phyloP scores from a whole-genome alignment of 2,888 invertebrate species.

The Spicauda simplicius region DNA sequence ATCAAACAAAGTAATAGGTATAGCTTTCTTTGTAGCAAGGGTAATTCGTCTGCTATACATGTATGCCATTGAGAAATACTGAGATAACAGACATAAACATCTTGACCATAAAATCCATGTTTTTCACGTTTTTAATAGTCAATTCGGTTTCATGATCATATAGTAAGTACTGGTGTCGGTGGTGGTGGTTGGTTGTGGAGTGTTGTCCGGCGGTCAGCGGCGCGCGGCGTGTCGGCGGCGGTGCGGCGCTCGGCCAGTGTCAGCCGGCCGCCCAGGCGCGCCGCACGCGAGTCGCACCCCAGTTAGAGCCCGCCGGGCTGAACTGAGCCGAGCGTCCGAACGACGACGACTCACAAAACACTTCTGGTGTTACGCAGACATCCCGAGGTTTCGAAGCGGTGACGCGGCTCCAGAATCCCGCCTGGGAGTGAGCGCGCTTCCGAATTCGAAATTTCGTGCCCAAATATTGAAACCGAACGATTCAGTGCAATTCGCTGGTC shows the following conservation, averaged over 20 bases:
- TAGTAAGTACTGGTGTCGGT: not conserved
- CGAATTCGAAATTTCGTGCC: conserved; percentile 33
- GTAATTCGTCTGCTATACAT: not conserved
- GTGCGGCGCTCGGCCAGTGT: conserved; percentile 50
- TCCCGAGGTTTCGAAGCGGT: conserved; percentile 44
- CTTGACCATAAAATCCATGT: too few species aligned
- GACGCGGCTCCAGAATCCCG: conserved; percentile 45
- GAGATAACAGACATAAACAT: too few species aligned
- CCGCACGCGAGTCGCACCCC: conserved; percentile 54
- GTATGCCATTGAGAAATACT: too few species aligned
- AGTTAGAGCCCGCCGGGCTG: conserved; percentile 69
- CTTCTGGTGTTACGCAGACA: not conserved
- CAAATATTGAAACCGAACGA: conserved; percentile 1
- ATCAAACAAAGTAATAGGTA: too few species aligned
- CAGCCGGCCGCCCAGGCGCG: conserved; percentile 53
- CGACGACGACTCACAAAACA: conserved; percentile 13
- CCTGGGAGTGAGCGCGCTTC: conserved; percentile 39
- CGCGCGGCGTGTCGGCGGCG: not conserved
- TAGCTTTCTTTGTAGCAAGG: too few species aligned
- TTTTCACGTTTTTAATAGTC: too few species aligned
- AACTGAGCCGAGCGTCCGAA: conserved; percentile 53
- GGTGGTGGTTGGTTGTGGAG: not conserved
- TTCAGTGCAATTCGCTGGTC: not conserved
- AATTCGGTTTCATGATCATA: not conserved
- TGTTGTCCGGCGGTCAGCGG: not conserved